phyloP scores from a whole-genome alignment of 2,797 vertebrate species.

The Diceros bicornis region DNA sequence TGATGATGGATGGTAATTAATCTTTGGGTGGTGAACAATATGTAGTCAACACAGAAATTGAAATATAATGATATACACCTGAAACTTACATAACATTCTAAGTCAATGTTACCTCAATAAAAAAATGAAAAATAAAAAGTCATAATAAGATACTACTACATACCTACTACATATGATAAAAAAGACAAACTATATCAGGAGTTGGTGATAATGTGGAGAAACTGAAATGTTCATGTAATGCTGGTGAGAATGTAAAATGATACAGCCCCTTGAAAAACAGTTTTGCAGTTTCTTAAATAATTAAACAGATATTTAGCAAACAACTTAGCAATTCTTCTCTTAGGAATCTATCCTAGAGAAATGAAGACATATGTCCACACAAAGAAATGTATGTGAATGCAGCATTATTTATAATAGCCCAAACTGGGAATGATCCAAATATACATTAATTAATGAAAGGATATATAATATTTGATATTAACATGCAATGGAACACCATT shows the following conservation, averaged over 20 bases:
- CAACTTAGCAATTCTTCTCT: background rate
- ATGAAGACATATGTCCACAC: background rate
- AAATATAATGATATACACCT: too few species aligned
- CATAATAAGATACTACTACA: background rate
- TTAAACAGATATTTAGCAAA: background rate
- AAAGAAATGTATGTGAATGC: background rate
- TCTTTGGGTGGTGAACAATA: too few species aligned
- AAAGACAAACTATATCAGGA: background rate
- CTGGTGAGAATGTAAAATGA: background rate
- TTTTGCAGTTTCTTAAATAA: background rate
- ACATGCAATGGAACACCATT: background rate
- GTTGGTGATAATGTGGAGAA: background rate
- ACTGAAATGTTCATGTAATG: background rate
- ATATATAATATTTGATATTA: background rate
- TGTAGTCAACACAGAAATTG: too few species aligned
- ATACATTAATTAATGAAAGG: background rate
- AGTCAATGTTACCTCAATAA: too few species aligned
- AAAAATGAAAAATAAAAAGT: background rate
- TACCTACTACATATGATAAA: background rate
- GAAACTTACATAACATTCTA: too few species aligned
- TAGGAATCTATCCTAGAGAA: background rate
- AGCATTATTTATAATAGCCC: background rate
- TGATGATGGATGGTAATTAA: too few species aligned
- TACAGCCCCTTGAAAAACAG: background rate
- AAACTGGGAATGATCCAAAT: background rate